Evolutionary conservation across 53 echinoderm and acorn worm genomes (phyloP).

Genomic region (Patiria pectinifera): DNA sequence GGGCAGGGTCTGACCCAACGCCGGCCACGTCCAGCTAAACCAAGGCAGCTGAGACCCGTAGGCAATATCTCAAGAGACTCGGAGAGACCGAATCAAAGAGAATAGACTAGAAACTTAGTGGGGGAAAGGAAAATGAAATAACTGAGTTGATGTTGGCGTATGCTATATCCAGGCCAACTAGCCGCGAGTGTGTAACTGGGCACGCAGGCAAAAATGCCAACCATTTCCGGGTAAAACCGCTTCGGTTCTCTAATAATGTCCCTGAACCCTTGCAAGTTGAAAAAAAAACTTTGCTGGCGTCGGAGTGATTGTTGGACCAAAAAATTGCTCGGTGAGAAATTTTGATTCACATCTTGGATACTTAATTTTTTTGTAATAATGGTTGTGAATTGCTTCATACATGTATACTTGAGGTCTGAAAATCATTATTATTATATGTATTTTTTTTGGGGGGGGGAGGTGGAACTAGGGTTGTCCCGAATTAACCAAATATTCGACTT

Average conservation of each 20-base stretch:
- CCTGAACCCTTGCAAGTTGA: background rate
- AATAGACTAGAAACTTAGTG: background rate
- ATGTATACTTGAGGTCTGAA: no score
- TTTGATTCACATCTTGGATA: no score
- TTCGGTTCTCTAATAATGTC: background rate
- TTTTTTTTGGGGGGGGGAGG: no score
- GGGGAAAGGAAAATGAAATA: background rate
- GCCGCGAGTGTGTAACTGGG: background rate
- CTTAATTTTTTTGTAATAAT: no score
- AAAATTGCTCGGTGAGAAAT: no score
- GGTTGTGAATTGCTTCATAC: no score
- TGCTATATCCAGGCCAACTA: background rate
- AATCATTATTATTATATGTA: no score
- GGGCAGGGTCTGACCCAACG: background rate
- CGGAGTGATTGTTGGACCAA: no score
- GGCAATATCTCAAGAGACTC: background rate
- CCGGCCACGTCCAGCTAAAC: constrained; percentile 1
- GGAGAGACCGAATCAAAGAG: background rate
- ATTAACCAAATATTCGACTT: no score
- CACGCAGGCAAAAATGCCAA: background rate
- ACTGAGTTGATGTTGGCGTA: background rate
- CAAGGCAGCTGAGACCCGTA: background rate
- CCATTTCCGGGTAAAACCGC: background rate
- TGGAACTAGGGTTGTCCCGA: no score
- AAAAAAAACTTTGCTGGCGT: background rate